Evolutionary conservation across 2,797 vertebrate species (phyloP).

Genomic region (Decapterus maruadsi): DNA sequence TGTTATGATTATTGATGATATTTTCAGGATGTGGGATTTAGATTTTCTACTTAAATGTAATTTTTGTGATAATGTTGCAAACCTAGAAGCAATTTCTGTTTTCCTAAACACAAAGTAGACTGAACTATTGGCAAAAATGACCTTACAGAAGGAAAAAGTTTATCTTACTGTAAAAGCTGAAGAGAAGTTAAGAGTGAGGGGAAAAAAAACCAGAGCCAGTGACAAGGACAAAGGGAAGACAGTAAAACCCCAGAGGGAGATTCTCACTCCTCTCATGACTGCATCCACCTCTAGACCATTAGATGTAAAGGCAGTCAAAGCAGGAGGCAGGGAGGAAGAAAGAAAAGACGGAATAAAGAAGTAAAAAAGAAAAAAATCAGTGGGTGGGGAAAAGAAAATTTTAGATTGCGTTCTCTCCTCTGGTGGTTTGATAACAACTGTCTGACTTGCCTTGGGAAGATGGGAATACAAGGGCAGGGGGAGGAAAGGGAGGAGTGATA

Average conservation of each 20-base stretch:
- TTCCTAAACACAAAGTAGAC: conserved; percentile 2
- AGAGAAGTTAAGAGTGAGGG: conserved; percentile 4
- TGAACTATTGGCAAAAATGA: conserved; percentile 14
- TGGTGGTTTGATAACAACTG: conserved; percentile 44
- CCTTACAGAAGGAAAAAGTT: not conserved
- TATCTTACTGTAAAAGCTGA: conserved; percentile 18
- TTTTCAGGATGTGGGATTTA: not conserved
- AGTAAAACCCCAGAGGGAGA: conserved; percentile 36
- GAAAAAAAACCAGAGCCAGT: conserved; percentile 37
- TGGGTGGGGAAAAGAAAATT: not conserved
- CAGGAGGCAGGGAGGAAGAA: not conserved
- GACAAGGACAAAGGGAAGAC: conserved; percentile 43
- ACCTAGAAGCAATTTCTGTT: conserved; percentile 4
- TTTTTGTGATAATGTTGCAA: not conserved
- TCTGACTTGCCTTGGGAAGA: conserved; percentile 27
- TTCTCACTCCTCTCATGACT: conserved; percentile 41
- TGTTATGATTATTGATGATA: not conserved
- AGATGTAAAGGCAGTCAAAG: conserved; percentile 47
- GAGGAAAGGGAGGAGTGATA: conserved; percentile 18
- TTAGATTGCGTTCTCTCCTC: conserved; percentile 20
- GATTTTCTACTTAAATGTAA: not conserved
- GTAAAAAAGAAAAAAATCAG: not conserved
- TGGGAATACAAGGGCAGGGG: conserved; percentile 11
- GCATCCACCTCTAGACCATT: conserved; percentile 28
- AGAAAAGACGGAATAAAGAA: not conserved